phyloP scores from a whole-genome alignment of 2,797 vertebrate genomes.

The Garrulus glandarius region DNA sequence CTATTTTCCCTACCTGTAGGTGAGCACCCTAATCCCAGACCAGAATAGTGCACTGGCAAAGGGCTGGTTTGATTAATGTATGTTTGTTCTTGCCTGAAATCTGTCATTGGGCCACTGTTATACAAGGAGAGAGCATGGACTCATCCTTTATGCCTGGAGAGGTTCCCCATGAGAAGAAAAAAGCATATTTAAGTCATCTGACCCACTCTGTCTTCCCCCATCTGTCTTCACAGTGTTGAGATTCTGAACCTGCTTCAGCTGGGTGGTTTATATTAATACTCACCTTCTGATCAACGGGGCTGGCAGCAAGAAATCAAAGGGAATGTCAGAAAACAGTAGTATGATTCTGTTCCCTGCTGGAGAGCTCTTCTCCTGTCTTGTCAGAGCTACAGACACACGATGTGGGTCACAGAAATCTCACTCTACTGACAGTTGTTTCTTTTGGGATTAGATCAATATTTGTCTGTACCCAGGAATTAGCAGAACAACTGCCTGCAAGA shows the following conservation, averaged over 20 bases:
- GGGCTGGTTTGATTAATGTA: background rate
- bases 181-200: background rate
- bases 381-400: background rate
- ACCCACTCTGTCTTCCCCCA: background rate
- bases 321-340: constrained; percentile 19
- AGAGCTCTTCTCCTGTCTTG: background rate
- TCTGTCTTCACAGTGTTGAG: background rate
- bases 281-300: background rate
- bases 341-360: constrained; percentile 25
- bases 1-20: background rate
- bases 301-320: constrained; percentile 17
- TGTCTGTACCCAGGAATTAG: constrained; percentile 41
- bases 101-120: background rate
- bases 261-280: background rate
- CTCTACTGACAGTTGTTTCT: constrained; percentile 39
- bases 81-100: background rate
- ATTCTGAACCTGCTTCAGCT: background rate
- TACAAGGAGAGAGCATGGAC: background rate
- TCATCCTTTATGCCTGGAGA: background rate
- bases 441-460: constrained; percentile 52
- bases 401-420: background rate
- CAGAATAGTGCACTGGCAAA: background rate
- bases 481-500: constrained; percentile 27
- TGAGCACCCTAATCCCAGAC: background rate
- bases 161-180: background rate